Conservation (phyloP, 2,113 vertebrate genomes). For the Istiophorus platypterus region DNA sequence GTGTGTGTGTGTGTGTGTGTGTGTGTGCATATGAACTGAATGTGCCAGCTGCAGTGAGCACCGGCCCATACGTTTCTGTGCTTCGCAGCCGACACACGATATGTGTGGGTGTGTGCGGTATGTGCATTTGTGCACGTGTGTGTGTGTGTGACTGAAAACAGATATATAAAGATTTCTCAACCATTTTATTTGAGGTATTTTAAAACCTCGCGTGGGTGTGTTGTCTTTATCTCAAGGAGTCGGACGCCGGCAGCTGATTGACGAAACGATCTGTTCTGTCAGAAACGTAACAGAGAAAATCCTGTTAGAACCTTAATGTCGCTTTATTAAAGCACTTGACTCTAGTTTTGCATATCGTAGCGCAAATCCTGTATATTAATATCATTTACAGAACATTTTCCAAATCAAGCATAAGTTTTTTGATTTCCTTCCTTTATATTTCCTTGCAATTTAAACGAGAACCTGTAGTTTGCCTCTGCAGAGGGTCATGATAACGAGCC, state of each 20-base stretch:
- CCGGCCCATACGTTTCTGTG: slow-evolving; percentile 26
- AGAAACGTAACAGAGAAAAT: neutral
- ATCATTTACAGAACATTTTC: too few species aligned
- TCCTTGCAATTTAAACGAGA: too few species aligned
- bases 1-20: slow-evolving; percentile 12
- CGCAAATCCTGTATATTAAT: too few species aligned
- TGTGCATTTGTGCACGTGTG: slow-evolving; percentile 10
- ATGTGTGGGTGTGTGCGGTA: slow-evolving; percentile 20
- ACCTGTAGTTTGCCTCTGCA: neutral
- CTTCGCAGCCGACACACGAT: neutral
- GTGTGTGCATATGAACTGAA: neutral
- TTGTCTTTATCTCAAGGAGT: neutral
- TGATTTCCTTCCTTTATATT: too few species aligned
- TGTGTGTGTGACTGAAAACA: slow-evolving; percentile 8
- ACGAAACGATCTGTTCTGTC: neutral
- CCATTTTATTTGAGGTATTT: slow-evolving; percentile 21
- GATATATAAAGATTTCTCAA: slow-evolving; percentile 1
- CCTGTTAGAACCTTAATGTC: neutral
- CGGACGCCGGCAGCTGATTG: neutral
- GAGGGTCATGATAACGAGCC: neutral
- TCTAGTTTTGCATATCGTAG: too few species aligned
- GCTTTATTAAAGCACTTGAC: too few species aligned
- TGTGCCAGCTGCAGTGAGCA: slow-evolving; percentile 50
- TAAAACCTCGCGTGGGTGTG: slow-evolving; percentile 27
- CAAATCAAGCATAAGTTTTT: too few species aligned